phyloP scores from a whole-genome alignment of 2,113 vertebrate genomes.

The Centropus unirufus region DNA sequence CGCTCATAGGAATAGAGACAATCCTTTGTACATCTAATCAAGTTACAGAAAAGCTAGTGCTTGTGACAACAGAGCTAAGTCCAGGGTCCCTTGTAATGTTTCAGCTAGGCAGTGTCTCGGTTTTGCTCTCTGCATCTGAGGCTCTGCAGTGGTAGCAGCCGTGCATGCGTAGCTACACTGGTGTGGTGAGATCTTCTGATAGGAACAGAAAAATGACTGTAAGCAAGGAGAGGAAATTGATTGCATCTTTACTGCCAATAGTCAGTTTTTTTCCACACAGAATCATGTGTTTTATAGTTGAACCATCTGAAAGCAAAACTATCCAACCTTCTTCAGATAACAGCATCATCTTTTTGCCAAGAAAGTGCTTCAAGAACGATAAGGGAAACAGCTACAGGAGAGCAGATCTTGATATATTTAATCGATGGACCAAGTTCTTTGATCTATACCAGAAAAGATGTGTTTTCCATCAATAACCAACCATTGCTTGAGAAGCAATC shows the following conservation, averaged over 20 bases:
- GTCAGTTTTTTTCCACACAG: not conserved
- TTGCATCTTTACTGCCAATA: conserved; percentile 1
- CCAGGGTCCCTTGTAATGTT: not conserved
- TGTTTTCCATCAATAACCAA: not conserved
- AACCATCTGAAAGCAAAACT: conserved; percentile 11
- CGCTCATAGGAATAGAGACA: not conserved
- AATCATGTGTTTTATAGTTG: not conserved
- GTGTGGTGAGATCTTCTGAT: not conserved
- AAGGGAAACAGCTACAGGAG: not conserved
- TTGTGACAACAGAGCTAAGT: not conserved
- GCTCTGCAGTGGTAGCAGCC: not conserved
- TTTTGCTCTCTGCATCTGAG: not conserved
- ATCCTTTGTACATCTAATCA: not conserved
- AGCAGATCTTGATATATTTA: not conserved
- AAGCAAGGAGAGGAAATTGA: not conserved
- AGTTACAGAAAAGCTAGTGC: not conserved
- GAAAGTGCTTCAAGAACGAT: not conserved
- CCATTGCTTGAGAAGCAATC: not conserved
- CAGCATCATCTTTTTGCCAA: not conserved
- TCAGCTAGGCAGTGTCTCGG: not conserved
- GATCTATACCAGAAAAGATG: not conserved
- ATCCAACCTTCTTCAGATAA: not conserved
- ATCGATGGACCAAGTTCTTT: not conserved
- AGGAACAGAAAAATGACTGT: not conserved
- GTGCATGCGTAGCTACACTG: not conserved